phyloP scores from a whole-genome alignment of 2,113 vertebrate genomes.

The Pungitius pungitius region DNA sequence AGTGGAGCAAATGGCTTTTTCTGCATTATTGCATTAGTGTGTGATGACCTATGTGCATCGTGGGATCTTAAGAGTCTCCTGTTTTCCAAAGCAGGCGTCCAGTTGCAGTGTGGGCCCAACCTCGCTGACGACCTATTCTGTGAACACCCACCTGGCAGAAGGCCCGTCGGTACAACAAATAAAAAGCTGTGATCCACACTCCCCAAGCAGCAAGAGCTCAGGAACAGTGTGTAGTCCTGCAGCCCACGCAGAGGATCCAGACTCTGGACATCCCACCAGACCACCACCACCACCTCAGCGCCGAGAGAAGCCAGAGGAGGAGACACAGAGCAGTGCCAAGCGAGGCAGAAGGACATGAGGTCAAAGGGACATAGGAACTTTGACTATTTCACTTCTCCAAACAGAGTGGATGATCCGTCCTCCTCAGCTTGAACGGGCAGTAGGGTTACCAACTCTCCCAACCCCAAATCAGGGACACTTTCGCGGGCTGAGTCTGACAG shows the following conservation, averaged over 20 bases:
- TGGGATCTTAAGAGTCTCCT: not conserved
- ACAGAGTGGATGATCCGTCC: not conserved
- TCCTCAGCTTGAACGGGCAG: too few relatives aligned
- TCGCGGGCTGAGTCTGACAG: too few relatives aligned
- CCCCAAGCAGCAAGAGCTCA: conserved; percentile 2
- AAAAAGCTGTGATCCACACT: not conserved
- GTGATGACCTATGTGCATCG: not conserved
- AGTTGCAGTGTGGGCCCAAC: not conserved
- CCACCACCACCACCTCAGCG: not conserved
- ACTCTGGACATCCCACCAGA: not conserved
- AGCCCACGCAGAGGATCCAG: not conserved
- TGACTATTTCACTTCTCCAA: too few relatives aligned
- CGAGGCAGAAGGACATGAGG: conserved; percentile 14
- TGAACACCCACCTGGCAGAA: not conserved
- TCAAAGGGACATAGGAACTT: not conserved
- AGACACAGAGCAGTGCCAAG: conserved; percentile 14
- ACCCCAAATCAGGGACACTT: too few relatives aligned
- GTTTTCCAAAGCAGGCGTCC: not conserved
- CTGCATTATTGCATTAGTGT: not conserved
- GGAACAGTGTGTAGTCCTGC: conserved; percentile 40
- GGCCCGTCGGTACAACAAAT: conserved; percentile 9
- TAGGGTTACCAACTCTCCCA: too few relatives aligned
- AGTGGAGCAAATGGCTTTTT: not conserved
- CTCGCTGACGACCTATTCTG: not conserved
- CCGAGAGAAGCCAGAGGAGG: not conserved